phyloP scores from a whole-genome alignment of 2,113 vertebrate species.

The Polypterus senegalus region DNA sequence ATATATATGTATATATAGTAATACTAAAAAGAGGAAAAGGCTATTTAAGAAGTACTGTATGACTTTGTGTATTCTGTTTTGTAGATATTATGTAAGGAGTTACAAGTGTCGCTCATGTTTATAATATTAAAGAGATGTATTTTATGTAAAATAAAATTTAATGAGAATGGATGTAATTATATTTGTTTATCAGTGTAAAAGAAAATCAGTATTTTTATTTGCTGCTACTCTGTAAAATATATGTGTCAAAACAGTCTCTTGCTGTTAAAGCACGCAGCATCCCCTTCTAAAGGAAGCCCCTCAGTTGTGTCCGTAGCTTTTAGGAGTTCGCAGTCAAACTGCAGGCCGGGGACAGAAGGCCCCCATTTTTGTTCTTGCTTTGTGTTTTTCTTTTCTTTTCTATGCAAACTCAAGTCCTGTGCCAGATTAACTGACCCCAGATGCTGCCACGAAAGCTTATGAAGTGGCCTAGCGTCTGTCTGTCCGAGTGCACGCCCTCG shows the following conservation, averaged over 20 bases:
- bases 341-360: too few relatives aligned
- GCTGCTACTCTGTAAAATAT: slow-evolving; percentile 54
- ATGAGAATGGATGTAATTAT: slow-evolving; percentile 49
- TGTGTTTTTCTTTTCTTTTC: too few relatives aligned
- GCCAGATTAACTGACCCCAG: too few relatives aligned
- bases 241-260: slow-evolving; percentile 40
- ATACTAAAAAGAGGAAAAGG: slow-evolving; percentile 64
- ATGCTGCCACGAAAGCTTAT: too few relatives aligned
- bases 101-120: slow-evolving; percentile 36
- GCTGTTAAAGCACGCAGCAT: slow-evolving; percentile 57
- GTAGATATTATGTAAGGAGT: slow-evolving; percentile 50
- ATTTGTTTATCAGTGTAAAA: slow-evolving; percentile 54
- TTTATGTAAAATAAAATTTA: slow-evolving; percentile 48
- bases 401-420: too few relatives aligned
- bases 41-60: slow-evolving; percentile 69
- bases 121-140: slow-evolving; percentile 48
- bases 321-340: too few relatives aligned
- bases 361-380: too few relatives aligned
- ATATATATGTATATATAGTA: slow-evolving; percentile 66
- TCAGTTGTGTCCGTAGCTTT: too few relatives aligned
- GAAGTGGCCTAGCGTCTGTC: too few relatives aligned
- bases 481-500: too few relatives aligned
- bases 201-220: slow-evolving; percentile 56
- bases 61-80: slow-evolving; percentile 59
- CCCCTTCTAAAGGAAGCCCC: slow-evolving; percentile 13